Conservation (phyloP, 2,888 invertebrate species). For the Campoletis raptor region DNA sequence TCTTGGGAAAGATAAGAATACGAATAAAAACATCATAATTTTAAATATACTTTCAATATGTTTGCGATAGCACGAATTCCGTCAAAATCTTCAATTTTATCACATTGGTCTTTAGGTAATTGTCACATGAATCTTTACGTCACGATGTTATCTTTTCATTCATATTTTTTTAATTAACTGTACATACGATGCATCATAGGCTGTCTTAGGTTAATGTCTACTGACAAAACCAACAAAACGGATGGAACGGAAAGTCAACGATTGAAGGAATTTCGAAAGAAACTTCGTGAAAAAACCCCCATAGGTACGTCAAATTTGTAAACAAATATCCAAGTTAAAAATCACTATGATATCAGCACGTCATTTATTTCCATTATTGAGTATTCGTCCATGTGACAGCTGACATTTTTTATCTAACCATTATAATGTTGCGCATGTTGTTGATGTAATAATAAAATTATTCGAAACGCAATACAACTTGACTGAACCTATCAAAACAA, state of each 20-base stretch:
- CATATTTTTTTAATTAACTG: slow-evolving; percentile 24
- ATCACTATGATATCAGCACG: neutral
- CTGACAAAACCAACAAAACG: slow-evolving; percentile 71
- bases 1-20: neutral
- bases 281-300: slow-evolving; percentile 88
- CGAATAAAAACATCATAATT: neutral
- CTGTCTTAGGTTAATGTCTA: slow-evolving; percentile 68
- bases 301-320: slow-evolving; percentile 84
- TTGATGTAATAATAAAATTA: neutral
- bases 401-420: neutral
- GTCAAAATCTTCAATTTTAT: slow-evolving; percentile 26
- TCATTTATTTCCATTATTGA: neutral
- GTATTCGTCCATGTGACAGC: neutral
- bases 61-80: neutral
- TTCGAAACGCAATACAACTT: neutral
- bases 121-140: neutral
- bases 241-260: slow-evolving; percentile 85
- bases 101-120: slow-evolving; percentile 51
- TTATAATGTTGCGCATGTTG: neutral
- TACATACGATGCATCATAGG: slow-evolving; percentile 58
- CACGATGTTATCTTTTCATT: neutral
- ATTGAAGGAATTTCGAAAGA: slow-evolving; percentile 90
- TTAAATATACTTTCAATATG: slow-evolving; percentile 26
- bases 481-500: neutral
- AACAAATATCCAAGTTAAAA: neutral